phyloP scores from a whole-genome alignment of 1,140 invertebrate genomes.

The Rhagoletis zephyria region DNA sequence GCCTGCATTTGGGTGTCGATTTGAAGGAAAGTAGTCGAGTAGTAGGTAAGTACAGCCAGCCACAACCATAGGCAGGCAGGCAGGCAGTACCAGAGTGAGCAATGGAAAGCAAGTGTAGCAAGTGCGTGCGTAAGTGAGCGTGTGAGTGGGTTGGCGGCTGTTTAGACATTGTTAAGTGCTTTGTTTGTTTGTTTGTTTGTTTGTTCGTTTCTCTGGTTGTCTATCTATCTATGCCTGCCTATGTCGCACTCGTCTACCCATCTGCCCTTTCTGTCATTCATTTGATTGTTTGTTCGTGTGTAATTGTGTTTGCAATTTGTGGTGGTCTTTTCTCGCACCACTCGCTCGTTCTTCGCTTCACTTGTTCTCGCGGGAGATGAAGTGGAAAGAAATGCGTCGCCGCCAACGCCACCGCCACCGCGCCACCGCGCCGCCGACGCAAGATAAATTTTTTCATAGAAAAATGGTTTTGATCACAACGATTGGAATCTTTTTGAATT shows the following conservation, averaged over 20 bases:
- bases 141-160: not conserved
- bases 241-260: not conserved
- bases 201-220: not conserved
- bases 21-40: constrained; percentile 6
- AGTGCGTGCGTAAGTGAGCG: not conserved
- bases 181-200: constrained; percentile 3
- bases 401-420: not conserved
- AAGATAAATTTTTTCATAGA: not conserved
- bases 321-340: constrained; percentile 8
- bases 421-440: not conserved
- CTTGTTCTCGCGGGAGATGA: not conserved
- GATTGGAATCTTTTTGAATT: constrained; percentile 20
- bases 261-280: not conserved
- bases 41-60: too few species aligned
- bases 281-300: not conserved
- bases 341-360: not conserved
- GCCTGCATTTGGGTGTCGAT: constrained; percentile 28
- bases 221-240: not conserved
- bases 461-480: constrained; percentile 10
- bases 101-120: not conserved
- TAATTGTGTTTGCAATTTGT: constrained; percentile 5
- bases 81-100: not conserved
- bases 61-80: not conserved
- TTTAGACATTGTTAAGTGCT: constrained; percentile 41
- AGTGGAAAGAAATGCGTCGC: not conserved